Evolutionary conservation across 2,888 invertebrate species (phyloP), one percentile per base, ranked within the genome.

Genomic region (Congeria kusceri): DNA sequence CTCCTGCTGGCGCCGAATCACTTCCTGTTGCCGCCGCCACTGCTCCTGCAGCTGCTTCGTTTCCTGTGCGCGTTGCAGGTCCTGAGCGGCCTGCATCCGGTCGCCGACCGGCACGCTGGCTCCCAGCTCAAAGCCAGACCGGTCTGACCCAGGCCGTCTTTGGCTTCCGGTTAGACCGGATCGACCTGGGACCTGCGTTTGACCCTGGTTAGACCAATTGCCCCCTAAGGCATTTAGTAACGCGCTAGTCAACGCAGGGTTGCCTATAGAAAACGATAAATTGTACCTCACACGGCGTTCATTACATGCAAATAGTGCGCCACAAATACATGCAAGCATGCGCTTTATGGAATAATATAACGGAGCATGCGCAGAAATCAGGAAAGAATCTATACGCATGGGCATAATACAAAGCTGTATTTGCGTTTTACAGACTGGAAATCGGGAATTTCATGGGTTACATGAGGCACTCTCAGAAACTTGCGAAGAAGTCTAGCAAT

Each of bases 71-170:
- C 49, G 29, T 32, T 61, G 49, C 53, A 9, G 47, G 20, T 11
- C 56, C 53, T 49, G 23, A 39, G 4, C 9, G n/a, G 15, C 25
- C 44, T 53, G 18, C 20, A 15, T 27, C 53, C 53, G 7, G 32
- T 49, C 57, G 13, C 71, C 64, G 25, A 71, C 63, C 0, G 71
- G 57, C 4, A 71, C 63, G 46, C 71, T 71, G 5, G 71, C 71
- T 7, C 71, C 71, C 13, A 71, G 44, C 57, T 71, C 71, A 64
- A 57, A 71, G 44, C 71, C 63, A 4, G n/a, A 23, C 11, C n/a
- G 3, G 28, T 57, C 32, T 3, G 32, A 28, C 23, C 53, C 56
- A 23, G 66, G 18, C 32, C 23, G 29, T n/a, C 49, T 47, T 5
- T 23, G 58, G 27, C 27, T n/a, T 13, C 58, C 58, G 28, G 58